Base-by-base conservation (phyloP, 1,140 invertebrate genomes). In the Caenorhabditis tropicalis region DNA sequence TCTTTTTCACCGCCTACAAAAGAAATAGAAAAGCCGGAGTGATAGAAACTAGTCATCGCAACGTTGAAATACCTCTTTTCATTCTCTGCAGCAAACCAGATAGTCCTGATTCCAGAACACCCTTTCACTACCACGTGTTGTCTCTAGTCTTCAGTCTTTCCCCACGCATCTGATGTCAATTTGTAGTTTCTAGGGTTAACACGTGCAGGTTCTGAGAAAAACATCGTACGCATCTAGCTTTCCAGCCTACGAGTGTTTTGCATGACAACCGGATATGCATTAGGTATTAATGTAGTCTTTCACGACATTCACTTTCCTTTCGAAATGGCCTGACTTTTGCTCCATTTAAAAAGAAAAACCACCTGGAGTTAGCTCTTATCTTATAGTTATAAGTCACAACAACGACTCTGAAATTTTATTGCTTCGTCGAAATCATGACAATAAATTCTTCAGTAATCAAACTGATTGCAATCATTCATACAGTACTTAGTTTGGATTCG, bases 51-150 rank as follows among this genome's bases (percentile, higher is more conserved):
- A 74, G 65, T 74, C 36, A 43, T 74, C n/a, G 36, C 21, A 74
- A 43, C 36, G 65, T 74, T 74, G 33, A 74, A 74, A 74, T 74
- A 74, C 65, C 58, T 65, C 58, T 65, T 65, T 74, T 74, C 39
- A 27, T 46, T 43, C 21, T 21, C 65, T 21, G 15, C 36, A 24
- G 1, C n/a, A 43, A 74, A 74, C 65, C 21, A 74, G 65, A 7
- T 65, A 36, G 58, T 65, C 58, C 58, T 33, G 58, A 65, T 43
- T 74, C 65, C 65, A 74, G 65, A 74, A 74, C 36, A 74, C 65
- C n/a, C 53, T 9, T 58, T 58, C 48, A 19, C 48, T n/a, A 33
- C 15, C 31, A 2, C 65, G 15, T 19, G 36, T 43, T 43, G 29
- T 36, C 33, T 65, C 16, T 19, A 65, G 6, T 65, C 58, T 65